phyloP scores from a whole-genome alignment of 2,113 vertebrate genomes.

The Leptobrachium ailaonicum region DNA sequence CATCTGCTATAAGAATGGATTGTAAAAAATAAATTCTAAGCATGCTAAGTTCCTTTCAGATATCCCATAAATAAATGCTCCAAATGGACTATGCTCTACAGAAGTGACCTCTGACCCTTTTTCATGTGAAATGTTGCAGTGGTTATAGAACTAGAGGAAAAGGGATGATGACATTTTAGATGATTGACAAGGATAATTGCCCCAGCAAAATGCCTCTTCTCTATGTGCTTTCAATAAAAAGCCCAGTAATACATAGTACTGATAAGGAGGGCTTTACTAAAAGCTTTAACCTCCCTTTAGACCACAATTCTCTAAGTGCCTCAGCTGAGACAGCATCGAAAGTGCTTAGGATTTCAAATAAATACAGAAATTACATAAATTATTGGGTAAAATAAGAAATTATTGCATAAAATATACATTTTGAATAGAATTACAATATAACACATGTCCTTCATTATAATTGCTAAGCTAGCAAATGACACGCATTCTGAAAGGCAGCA shows the following conservation, averaged over 20 bases:
- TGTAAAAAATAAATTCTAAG: background rate
- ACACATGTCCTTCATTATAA: no score
- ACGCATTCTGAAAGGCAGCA: no score
- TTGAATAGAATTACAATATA: no score
- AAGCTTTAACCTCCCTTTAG: background rate
- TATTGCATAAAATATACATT: no score
- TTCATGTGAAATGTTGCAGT: background rate
- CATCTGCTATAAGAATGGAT: background rate
- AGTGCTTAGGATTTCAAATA: no score
- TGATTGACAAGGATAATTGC: conserved; percentile 30
- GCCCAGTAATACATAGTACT: background rate
- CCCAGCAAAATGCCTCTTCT: background rate
- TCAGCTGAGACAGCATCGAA: no score
- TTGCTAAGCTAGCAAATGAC: no score
- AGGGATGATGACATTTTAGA: conserved; percentile 19
- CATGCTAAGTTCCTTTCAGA: background rate
- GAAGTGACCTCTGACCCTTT: background rate
- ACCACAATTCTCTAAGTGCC: no score
- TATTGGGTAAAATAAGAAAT: no score
- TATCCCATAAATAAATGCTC: background rate
- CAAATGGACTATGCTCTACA: background rate
- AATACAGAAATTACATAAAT: no score
- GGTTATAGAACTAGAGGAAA: background rate
- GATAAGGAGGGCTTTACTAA: background rate
- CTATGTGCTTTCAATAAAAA: background rate